These are phyloP conservation scores for Apamea sordens DNA, from an alignment of 2,888 invertebrate genomes.

Conservation along the genomic window DNA sequence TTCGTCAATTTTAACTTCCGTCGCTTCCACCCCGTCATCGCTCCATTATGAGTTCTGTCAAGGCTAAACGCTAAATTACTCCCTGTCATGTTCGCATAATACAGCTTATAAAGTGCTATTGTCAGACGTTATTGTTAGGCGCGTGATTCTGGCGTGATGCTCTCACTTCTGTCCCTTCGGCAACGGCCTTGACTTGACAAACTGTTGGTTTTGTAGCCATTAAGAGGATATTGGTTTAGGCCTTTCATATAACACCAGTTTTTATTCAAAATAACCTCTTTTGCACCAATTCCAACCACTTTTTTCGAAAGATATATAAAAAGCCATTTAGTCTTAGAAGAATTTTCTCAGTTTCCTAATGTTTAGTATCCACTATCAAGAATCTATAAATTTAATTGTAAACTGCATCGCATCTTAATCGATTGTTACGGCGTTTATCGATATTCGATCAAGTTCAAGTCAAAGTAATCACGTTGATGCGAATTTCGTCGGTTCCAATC, in stretches of 20 bases:
- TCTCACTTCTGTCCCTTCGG: slow-evolving; percentile 10
- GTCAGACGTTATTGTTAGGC: slow-evolving; percentile 53
- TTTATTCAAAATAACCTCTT: not conserved
- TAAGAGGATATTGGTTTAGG: slow-evolving; percentile 5
- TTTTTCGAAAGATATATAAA: not conserved
- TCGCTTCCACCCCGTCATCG: slow-evolving; percentile 77
- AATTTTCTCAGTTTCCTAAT: not conserved
- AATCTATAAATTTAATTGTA: slow-evolving; percentile 54
- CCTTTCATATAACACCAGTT: not conserved
- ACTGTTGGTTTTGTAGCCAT: slow-evolving; percentile 19
- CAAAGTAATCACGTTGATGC: slow-evolving; percentile 62
- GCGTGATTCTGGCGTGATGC: slow-evolving; percentile 44
- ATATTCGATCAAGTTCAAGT: slow-evolving; percentile 64
- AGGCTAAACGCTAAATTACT: slow-evolving; percentile 74
- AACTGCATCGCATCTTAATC: slow-evolving; percentile 56
- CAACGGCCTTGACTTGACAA: slow-evolving; percentile 27
- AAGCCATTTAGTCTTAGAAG: not conserved
- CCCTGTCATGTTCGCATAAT: slow-evolving; percentile 66
- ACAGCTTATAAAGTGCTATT: slow-evolving; percentile 62
- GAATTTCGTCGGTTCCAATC: slow-evolving; percentile 62
- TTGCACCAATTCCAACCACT: not conserved
- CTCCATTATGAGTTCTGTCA: slow-evolving; percentile 73
- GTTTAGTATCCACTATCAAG: slow-evolving; percentile 13
- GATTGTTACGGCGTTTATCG: slow-evolving; percentile 57
- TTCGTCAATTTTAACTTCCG: slow-evolving; percentile 79